A percentile compares a stretch with the other conserved stretches of the same genome.
Conservation (phyloP, 2,888 invertebrate genomes). For the Eristalis tenax region DNA sequence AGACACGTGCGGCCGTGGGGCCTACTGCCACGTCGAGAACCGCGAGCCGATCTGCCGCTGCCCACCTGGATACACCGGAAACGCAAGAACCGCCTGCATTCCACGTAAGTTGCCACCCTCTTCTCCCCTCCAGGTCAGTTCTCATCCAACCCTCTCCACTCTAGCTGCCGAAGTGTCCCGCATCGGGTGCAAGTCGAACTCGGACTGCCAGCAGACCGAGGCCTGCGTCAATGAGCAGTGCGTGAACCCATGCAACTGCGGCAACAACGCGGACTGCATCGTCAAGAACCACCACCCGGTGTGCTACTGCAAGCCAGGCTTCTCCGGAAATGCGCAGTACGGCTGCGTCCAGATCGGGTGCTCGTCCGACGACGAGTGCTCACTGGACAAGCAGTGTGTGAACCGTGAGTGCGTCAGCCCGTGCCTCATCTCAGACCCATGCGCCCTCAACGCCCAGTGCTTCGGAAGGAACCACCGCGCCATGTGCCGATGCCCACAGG, state of each 20-base stretch:
- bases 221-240: slow-evolving; percentile 92
- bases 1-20: slow-evolving; percentile 89
- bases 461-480: slow-evolving; percentile 90
- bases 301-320: slow-evolving; percentile 91
- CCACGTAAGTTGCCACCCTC: slow-evolving; percentile 86
- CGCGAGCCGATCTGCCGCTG: slow-evolving; percentile 91
- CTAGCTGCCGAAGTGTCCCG: slow-evolving; percentile 84
- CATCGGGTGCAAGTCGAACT: slow-evolving; percentile 89
- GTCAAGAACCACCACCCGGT: slow-evolving; percentile 92
- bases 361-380: slow-evolving; percentile 90
- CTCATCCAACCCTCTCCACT: background rate
- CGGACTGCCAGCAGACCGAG: slow-evolving; percentile 91
- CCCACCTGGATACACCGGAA: slow-evolving; percentile 89
- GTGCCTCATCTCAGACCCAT: slow-evolving; percentile 90
- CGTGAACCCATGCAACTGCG: slow-evolving; percentile 92
- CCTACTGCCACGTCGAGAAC: slow-evolving; percentile 90
- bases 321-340: slow-evolving; percentile 91
- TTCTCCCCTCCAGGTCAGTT: background rate
- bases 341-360: slow-evolving; percentile 92
- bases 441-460: slow-evolving; percentile 92
- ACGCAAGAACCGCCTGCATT: slow-evolving; percentile 87
- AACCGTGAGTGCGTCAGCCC: slow-evolving; percentile 92
- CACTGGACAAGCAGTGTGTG: slow-evolving; percentile 90
- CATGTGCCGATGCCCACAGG: slow-evolving; percentile 89
- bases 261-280: slow-evolving; percentile 90